These are phyloP conservation scores for Pimephales promelas DNA, from an alignment of 2,113 vertebrate genomes.

Conservation along the genomic window DNA sequence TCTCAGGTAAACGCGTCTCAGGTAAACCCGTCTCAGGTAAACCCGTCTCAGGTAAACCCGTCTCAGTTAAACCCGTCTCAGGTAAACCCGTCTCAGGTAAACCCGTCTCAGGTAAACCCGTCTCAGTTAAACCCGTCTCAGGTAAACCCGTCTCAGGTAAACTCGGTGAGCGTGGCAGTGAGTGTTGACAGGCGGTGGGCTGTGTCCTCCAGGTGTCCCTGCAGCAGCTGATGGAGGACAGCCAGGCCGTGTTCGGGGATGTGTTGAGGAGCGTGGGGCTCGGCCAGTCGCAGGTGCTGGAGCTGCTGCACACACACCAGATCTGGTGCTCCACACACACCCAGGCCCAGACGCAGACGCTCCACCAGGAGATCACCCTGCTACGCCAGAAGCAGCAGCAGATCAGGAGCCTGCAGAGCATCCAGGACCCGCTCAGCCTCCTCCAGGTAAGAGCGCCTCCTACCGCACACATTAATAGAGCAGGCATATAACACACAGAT, in stretches of 20 bases:
- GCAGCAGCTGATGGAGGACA: slow-evolving; percentile 69
- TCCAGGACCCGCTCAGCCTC: slow-evolving; percentile 69
- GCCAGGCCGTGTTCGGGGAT: slow-evolving; percentile 62
- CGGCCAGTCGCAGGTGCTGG: slow-evolving; percentile 61
- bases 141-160: too few species aligned
- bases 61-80: too few species aligned
- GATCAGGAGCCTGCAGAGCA: slow-evolving; percentile 61
- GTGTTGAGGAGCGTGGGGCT: slow-evolving; percentile 58
- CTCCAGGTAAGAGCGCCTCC: slow-evolving; percentile 64
- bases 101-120: too few species aligned
- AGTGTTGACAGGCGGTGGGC: too few species aligned
- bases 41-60: too few species aligned
- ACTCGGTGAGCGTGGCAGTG: too few species aligned
- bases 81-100: too few species aligned
- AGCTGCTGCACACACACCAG: slow-evolving; percentile 67
- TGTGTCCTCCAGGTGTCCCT: too few species aligned
- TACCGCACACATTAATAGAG: not conserved
- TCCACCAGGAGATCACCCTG: slow-evolving; percentile 70
- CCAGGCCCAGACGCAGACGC: slow-evolving; percentile 60
- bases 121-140: too few species aligned
- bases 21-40: too few species aligned
- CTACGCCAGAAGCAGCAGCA: slow-evolving; percentile 66
- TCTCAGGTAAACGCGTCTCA: too few species aligned
- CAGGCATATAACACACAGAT: not conserved
- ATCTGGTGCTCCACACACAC: slow-evolving; percentile 52